phyloP scores from a whole-genome alignment of 2,888 invertebrate genomes.

The Lapara coniferarum region DNA sequence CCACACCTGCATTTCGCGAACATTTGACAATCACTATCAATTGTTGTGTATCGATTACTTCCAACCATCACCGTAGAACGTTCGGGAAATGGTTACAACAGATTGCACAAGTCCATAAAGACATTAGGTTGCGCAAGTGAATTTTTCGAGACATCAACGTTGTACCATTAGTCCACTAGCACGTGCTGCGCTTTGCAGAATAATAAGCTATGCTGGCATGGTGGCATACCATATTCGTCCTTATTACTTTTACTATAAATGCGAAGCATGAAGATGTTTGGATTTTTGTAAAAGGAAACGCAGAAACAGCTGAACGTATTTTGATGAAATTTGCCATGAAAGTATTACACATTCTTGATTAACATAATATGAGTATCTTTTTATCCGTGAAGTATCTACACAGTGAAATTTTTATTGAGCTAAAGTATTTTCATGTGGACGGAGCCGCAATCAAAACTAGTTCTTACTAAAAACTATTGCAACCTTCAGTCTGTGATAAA shows the following conservation, averaged over 20 bases:
- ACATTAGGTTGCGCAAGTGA: slow-evolving; percentile 19
- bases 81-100: slow-evolving; percentile 8
- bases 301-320: too few relatives aligned
- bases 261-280: not conserved
- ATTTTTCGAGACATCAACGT: slow-evolving; percentile 5
- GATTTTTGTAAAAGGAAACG: too few relatives aligned
- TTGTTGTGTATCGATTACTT: not conserved
- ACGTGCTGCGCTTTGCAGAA: slow-evolving; percentile 18
- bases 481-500: too few relatives aligned
- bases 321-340: too few relatives aligned
- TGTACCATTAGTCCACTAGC: slow-evolving; percentile 5
- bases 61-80: slow-evolving; percentile 5
- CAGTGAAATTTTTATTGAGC: too few relatives aligned
- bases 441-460: too few relatives aligned
- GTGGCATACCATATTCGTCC: not conserved
- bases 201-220: slow-evolving; percentile 2
- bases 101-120: slow-evolving; percentile 4
- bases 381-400: too few relatives aligned
- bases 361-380: too few relatives aligned
- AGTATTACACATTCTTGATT: too few relatives aligned
- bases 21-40: too few relatives aligned
- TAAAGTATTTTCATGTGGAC: too few relatives aligned
- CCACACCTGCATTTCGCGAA: not conserved
- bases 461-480: too few relatives aligned
- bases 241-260: not conserved